These are phyloP conservation scores for Ochropleura plecta DNA, from an alignment of 2,888 invertebrate genomes.

Conservation along the genomic window DNA sequence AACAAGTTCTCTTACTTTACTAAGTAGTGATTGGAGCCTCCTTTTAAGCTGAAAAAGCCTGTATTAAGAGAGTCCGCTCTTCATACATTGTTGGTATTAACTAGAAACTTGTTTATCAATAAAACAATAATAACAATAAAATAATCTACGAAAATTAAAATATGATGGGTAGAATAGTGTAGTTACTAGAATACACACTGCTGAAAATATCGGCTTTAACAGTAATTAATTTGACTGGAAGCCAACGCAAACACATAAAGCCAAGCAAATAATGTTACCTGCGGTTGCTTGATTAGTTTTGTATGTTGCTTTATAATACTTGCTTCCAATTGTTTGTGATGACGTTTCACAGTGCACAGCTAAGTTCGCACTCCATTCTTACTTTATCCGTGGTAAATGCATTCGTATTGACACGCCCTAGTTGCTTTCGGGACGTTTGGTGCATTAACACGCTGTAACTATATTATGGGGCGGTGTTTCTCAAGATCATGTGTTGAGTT, in stretches of 20 bases:
- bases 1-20: too few species aligned
- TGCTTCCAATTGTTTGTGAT: neutral
- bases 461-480: conserved; percentile 11
- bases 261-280: neutral
- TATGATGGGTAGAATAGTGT: neutral
- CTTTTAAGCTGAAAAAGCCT: too few species aligned
- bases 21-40: too few species aligned
- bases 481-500: conserved; percentile 19
- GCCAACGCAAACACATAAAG: neutral
- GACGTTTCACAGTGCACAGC: too few species aligned
- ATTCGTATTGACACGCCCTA: conserved; percentile 47
- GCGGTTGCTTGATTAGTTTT: neutral
- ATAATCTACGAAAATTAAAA: too few species aligned
- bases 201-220: neutral
- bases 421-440: conserved; percentile 24
- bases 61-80: too few species aligned
- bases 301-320: neutral
- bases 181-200: neutral
- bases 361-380: conserved; percentile 4
- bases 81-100: too few species aligned
- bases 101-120: too few species aligned
- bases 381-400: neutral
- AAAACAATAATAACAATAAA: too few species aligned
- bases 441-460: conserved; percentile 12
- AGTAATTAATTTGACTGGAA: neutral